Evolutionary conservation across 2,797 vertebrate genomes (phyloP), one percentile per base, ranked within the genome.

Genomic region (Falco rusticolus): DNA sequence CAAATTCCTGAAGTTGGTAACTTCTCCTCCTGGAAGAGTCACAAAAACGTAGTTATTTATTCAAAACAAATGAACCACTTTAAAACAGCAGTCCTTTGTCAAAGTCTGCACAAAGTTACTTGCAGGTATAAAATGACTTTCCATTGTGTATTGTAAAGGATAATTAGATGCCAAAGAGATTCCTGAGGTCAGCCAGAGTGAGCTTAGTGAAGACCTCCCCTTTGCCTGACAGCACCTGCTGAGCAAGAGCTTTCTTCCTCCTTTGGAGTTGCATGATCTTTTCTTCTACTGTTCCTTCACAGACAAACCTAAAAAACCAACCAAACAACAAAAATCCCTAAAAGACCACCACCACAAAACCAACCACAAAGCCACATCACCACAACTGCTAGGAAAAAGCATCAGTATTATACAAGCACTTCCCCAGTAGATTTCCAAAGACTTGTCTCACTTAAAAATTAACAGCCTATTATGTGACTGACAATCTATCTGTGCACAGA

Each of bases 271-370:
- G 98, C 17, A 98, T 93, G 34, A 99, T 99, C 97, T 99, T 99
- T 86, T 99, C 99, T 98, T 99, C 99, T 60, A 99, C 99, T 0
- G 99, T 99, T 72, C 98, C 98, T 81, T 99, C 98, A 96, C 99
- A 99, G 78, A 99, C 98, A 97, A 99, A 99, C 97, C 99, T 99
- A 50, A 89, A 96, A 84, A n/a, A 37, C 19, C 39, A 63, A 39
- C 16, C 10, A 13, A 18, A 25, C 7, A 2, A 13, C 22, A 48
- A 11, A 53, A 50, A 37, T 84, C 12, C 29, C 6, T 18, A 45
- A 19, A 19, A 45, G 17, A 17, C 17, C 17, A 45, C 43, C 45
- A 45, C 45, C 45, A 45, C 45, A 45, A 45, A 45, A 19, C 18
- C 45, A 45, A 19, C 33, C 31, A 45, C 41, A 90, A 95, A 89